Evolutionary conservation across 2,888 invertebrate genomes (phyloP).

Genomic region (Lucinisca nassula): DNA sequence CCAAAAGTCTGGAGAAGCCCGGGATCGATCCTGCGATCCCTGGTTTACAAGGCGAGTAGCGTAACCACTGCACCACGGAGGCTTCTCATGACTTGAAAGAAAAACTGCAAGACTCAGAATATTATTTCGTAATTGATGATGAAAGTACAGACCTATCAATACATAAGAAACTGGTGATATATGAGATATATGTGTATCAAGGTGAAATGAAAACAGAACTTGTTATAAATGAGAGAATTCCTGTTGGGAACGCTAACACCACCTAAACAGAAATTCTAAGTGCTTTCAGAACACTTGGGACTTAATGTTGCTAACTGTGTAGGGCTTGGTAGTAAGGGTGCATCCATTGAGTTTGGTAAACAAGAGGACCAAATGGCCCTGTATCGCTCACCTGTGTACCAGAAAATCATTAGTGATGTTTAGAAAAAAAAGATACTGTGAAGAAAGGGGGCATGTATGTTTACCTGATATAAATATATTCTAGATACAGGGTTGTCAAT

Average conservation of each 20-base stretch:
- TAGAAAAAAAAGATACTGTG: no score
- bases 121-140: neutral
- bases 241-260: neutral
- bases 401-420: no score
- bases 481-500: no score
- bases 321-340: neutral
- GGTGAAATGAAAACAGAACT: slow-evolving; percentile 10
- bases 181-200: neutral
- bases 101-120: neutral
- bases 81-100: neutral
- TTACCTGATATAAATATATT: no score
- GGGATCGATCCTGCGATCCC: no score
- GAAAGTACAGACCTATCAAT: neutral
- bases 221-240: neutral
- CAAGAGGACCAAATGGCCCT: no score
- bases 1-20: no score
- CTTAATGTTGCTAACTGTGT: neutral
- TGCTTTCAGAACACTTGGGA: neutral
- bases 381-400: no score
- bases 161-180: neutral
- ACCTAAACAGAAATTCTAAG: neutral
- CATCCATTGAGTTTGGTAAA: neutral
- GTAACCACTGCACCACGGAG: no score
- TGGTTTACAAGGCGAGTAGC: no score
- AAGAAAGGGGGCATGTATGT: no score